A percentile compares a stretch with the other conserved stretches of the same genome.
Conservation (phyloP, 2,113 vertebrate species). For the Genyomyrus donnyi region DNA sequence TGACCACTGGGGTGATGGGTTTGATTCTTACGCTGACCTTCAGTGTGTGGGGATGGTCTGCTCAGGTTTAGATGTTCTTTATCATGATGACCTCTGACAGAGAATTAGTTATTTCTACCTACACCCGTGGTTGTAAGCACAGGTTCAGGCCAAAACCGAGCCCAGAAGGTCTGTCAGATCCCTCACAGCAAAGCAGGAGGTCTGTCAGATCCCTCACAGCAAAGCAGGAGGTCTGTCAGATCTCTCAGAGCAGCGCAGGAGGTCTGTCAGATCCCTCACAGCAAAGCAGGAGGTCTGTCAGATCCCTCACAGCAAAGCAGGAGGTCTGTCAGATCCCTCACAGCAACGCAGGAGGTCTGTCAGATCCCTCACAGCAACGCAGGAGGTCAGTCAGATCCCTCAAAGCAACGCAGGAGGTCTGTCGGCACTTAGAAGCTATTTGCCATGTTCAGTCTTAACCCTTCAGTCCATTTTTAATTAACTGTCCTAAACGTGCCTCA, state of each 20-base stretch:
- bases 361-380: not conserved
- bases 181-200: too few species aligned
- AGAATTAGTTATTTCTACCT: not conserved
- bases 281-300: not conserved
- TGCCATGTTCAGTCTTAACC: not conserved
- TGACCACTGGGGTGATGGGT: not conserved
- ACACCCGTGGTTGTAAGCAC: not conserved
- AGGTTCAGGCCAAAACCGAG: not conserved
- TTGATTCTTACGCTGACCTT: not conserved
- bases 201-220: not conserved
- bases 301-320: not conserved
- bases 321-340: not conserved
- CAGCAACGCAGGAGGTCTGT: not conserved
- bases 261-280: not conserved
- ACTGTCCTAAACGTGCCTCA: not conserved
- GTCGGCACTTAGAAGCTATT: not conserved
- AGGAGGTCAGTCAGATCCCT: not conserved
- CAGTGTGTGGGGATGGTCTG: constrained; percentile 40
- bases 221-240: not conserved
- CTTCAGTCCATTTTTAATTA: not conserved
- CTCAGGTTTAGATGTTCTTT: constrained; percentile 30
- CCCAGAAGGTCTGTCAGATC: too few species aligned
- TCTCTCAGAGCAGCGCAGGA: too few species aligned
- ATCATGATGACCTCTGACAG: constrained; percentile 25
- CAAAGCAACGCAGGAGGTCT: not conserved